Percentiles rank a stretch among this genome's conserved stretches.
phyloP scores from a whole-genome alignment of 2,113 vertebrate genomes.

The Pagrus major region DNA sequence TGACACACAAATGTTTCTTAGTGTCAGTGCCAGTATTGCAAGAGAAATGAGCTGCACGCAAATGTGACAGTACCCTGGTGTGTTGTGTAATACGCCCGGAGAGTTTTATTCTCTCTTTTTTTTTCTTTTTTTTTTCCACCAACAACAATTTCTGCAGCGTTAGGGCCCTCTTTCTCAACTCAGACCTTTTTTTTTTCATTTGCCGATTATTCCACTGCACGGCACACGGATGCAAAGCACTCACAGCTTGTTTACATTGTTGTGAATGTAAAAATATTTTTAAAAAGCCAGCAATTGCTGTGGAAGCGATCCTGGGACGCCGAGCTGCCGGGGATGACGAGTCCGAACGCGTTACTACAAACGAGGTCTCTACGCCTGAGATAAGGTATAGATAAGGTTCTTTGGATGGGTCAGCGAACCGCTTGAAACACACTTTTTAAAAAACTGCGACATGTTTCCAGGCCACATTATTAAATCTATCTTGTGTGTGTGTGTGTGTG shows the following conservation, averaged over 20 bases:
- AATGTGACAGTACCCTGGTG: slow-evolving; percentile 72
- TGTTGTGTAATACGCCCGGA: slow-evolving; percentile 68
- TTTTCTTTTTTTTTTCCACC: not conserved
- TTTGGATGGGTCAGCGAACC: slow-evolving; percentile 22
- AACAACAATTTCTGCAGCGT: slow-evolving; percentile 47
- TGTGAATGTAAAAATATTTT: slow-evolving; percentile 13
- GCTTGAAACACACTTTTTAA: slow-evolving; percentile 11
- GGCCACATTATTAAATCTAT: slow-evolving; percentile 25
- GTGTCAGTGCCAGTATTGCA: slow-evolving; percentile 52
- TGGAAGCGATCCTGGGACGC: not conserved
- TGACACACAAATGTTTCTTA: slow-evolving; percentile 57
- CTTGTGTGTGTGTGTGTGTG: not conserved
- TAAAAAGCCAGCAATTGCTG: not conserved
- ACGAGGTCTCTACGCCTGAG: not conserved
- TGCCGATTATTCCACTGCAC: slow-evolving; percentile 30
- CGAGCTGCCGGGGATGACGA: not conserved
- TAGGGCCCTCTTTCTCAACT: slow-evolving; percentile 23
- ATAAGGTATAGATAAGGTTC: slow-evolving; percentile 20
- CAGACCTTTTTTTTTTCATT: slow-evolving; percentile 62
- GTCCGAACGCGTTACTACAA: slow-evolving; percentile 15
- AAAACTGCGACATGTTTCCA: slow-evolving; percentile 13
- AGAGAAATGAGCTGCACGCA: slow-evolving; percentile 65
- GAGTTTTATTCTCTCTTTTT: slow-evolving; percentile 40
- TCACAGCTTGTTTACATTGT: slow-evolving; percentile 45
- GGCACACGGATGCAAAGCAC: slow-evolving; percentile 42